Conservation (phyloP, 1,140 invertebrate species). For the Drosophila nannoptera region DNA sequence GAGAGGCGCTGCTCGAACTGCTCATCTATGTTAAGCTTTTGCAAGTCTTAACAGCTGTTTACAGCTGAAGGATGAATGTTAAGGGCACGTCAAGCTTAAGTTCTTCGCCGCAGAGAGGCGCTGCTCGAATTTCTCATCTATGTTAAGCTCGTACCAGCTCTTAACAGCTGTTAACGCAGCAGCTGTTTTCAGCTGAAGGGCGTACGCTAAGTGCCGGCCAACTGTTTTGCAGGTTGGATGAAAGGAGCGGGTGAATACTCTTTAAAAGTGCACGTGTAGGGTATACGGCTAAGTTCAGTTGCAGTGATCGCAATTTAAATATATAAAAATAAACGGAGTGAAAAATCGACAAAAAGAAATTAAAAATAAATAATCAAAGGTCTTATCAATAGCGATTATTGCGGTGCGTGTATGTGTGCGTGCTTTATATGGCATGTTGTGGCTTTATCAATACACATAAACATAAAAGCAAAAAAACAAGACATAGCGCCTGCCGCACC, state of each 20-base stretch:
- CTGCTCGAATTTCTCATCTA: neutral
- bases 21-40: neutral
- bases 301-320: conserved; percentile 25
- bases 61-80: neutral
- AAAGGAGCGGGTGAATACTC: no score
- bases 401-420: conserved; percentile 16
- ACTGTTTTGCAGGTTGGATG: neutral
- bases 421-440: conserved; percentile 28
- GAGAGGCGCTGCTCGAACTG: neutral
- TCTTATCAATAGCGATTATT: conserved; percentile 48
- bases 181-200: neutral
- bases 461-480: conserved; percentile 21
- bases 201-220: neutral
- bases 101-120: neutral
- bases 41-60: neutral
- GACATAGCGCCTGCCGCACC: neutral
- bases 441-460: conserved; percentile 41
- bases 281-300: neutral
- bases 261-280: neutral
- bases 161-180: neutral
- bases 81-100: neutral
- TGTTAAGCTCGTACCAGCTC: neutral
- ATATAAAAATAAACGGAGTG: conserved; percentile 24
- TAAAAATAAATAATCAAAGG: conserved; percentile 27
- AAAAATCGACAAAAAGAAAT: conserved; percentile 20